Evolutionary conservation across 2,888 invertebrate species (phyloP).

Genomic region (Archips crataeganus): DNA sequence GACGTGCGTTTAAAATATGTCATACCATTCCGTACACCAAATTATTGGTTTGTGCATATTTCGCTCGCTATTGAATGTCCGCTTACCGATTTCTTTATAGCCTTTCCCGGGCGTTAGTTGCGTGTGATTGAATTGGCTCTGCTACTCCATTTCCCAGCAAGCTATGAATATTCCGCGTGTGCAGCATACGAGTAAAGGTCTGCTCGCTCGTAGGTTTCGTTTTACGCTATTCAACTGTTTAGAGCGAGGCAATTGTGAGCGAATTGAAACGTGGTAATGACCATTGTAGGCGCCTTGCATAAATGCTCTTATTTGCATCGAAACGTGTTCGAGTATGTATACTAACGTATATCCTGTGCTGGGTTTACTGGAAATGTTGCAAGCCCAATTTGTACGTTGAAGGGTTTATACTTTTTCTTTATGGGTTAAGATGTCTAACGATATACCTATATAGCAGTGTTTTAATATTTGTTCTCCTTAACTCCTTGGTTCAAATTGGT

Average conservation of each 20-base stretch:
- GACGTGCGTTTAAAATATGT: slow-evolving; percentile 53
- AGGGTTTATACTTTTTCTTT: neutral
- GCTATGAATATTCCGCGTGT: slow-evolving; percentile 74
- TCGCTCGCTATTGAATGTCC: slow-evolving; percentile 48
- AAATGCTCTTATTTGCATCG: slow-evolving; percentile 79
- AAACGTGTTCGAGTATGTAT: slow-evolving; percentile 67
- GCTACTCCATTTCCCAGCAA: slow-evolving; percentile 62
- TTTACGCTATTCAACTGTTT: slow-evolving; percentile 76
- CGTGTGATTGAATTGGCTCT: slow-evolving; percentile 51
- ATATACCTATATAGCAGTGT: no score
- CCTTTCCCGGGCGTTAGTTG: slow-evolving; percentile 47
- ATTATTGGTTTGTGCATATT: slow-evolving; percentile 48
- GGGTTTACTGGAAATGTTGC: slow-evolving; percentile 59
- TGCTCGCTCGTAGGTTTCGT: slow-evolving; percentile 62
- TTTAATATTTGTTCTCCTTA: no score
- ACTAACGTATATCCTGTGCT: slow-evolving; percentile 61
- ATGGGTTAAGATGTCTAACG: no score
- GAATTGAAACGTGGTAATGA: slow-evolving; percentile 80
- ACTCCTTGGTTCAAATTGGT: no score
- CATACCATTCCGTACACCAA: slow-evolving; percentile 49
- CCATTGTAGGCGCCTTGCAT: slow-evolving; percentile 73
- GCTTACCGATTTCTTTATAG: slow-evolving; percentile 54
- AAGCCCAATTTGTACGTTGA: slow-evolving; percentile 48
- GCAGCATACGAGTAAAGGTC: slow-evolving; percentile 61
- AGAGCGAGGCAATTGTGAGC: slow-evolving; percentile 65